Evolutionary conservation across 2,113 vertebrate species (phyloP).

Genomic region (Cricetomys ansorgei): DNA sequence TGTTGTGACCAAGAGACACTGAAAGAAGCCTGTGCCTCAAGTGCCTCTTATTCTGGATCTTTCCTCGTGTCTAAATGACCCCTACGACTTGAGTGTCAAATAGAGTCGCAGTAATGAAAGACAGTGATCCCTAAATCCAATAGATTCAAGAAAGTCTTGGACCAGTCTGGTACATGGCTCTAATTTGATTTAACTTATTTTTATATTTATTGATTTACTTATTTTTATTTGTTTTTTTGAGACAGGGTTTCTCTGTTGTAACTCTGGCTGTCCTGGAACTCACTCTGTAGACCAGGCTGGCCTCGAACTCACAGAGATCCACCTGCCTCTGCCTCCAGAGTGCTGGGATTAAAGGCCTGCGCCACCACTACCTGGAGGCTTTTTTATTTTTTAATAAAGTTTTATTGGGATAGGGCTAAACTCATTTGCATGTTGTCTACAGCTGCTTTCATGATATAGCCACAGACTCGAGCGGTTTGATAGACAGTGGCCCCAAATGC

Average conservation of each 20-base stretch:
- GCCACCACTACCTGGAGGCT: no score
- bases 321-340: no score
- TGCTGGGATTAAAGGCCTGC: no score
- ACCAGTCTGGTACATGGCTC: not conserved
- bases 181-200: no score
- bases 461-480: not conserved
- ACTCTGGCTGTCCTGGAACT: no score
- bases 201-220: no score
- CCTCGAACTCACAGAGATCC: no score
- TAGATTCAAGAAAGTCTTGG: not conserved
- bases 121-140: not conserved
- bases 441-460: not conserved
- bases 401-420: not conserved
- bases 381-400: conserved; percentile 10
- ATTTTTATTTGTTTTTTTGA: no score
- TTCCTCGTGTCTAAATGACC: not conserved
- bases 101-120: not conserved
- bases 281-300: no score
- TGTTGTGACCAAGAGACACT: not conserved
- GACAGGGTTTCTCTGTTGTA: no score
- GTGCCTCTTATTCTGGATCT: not conserved
- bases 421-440: not conserved
- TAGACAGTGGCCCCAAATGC: not conserved
- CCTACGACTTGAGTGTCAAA: not conserved
- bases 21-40: not conserved